Percentiles rank a stretch among this genome's conserved stretches.
Evolutionary conservation across 1,140 invertebrate genomes (phyloP).

Genomic region (Ceratoteleas bidentatus): DNA sequence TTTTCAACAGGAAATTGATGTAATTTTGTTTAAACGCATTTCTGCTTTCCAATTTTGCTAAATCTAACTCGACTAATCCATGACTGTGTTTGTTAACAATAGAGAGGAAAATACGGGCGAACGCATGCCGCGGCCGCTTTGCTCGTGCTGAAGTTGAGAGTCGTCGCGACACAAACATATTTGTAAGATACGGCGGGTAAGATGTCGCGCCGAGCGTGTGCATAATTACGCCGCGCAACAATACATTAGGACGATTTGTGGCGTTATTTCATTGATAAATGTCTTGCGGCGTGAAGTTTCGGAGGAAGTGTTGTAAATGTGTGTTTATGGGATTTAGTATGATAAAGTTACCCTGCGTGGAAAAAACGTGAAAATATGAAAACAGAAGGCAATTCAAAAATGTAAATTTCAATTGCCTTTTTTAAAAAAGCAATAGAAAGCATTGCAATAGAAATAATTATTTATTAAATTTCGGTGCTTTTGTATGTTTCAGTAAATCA

Average conservation of each 20-base stretch:
- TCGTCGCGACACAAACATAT: constrained; percentile 33
- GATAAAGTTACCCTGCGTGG: too few relatives aligned
- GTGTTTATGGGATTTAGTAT: too few relatives aligned
- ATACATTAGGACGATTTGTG: constrained; percentile 31
- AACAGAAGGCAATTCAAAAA: too few relatives aligned
- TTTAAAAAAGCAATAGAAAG: too few relatives aligned
- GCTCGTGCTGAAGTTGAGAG: constrained; percentile 17
- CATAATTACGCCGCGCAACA: constrained; percentile 29
- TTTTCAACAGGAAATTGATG: too few relatives aligned
- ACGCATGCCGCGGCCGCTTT: constrained; percentile 41
- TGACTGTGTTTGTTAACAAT: constrained; percentile 18
- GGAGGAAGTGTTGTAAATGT: not conserved
- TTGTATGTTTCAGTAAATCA: too few relatives aligned
- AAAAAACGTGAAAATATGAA: too few relatives aligned
- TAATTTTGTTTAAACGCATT: not conserved
- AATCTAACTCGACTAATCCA: constrained; percentile 11
- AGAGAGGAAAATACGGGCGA: constrained; percentile 39
- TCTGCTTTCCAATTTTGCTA: constrained; percentile 11
- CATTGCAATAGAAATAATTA: too few relatives aligned
- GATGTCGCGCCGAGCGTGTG: constrained; percentile 21
- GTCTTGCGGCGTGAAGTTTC: not conserved
- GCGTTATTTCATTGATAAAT: constrained; percentile 1
- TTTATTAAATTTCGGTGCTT: too few relatives aligned
- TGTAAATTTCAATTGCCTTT: too few relatives aligned
- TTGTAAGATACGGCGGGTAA: constrained; percentile 37